These are phyloP conservation scores for Mellivora capensis DNA, from an alignment of 2,113 vertebrate species.

Conservation along the genomic window DNA sequence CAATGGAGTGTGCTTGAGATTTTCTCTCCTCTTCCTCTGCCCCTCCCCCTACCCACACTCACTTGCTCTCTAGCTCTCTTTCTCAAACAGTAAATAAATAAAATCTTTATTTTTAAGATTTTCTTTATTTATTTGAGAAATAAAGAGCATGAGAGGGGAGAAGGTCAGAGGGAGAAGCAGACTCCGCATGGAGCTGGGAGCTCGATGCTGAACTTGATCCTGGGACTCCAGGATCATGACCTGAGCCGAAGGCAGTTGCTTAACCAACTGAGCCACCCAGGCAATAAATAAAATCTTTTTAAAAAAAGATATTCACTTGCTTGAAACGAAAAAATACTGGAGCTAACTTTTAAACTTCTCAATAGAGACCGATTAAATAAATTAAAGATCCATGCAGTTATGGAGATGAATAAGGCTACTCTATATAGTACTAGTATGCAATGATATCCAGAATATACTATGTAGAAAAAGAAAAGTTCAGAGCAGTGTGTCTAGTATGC, in stretches of 20 bases:
- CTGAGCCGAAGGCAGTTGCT: no score
- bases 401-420: background rate
- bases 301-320: background rate
- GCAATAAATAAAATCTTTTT: no score
- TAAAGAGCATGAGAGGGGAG: no score
- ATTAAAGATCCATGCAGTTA: background rate
- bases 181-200: no score
- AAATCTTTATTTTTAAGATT: background rate
- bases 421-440: background rate
- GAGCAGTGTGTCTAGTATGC: background rate
- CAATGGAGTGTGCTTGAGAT: background rate
- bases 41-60: background rate
- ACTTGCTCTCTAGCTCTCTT: background rate
- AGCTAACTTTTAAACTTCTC: constrained; percentile 17
- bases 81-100: background rate
- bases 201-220: no score
- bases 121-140: no score
- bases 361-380: background rate
- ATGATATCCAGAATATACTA: background rate
- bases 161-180: no score
- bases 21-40: background rate
- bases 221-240: no score
- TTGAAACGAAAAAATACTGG: background rate
- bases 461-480: background rate
- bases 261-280: no score